Base-by-base conservation (phyloP, 2,113 vertebrate genomes). In the Pelvicachromis taeniatus region DNA sequence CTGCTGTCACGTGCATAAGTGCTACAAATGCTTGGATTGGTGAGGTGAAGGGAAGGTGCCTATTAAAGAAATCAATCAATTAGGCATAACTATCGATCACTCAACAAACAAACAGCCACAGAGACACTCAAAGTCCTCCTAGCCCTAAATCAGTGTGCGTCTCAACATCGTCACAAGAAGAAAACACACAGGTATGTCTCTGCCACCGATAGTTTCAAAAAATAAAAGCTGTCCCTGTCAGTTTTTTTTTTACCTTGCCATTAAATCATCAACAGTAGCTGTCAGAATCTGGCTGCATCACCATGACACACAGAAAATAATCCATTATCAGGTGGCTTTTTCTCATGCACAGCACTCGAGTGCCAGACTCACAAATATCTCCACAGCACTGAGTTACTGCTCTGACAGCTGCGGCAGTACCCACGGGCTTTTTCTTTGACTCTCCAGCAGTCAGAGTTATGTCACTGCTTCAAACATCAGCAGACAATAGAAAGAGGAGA, bases 241-340 rank as follows among this genome's bases (percentile, higher is more conserved):
- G 19, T 31, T 79, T 55, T 50, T 31, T 79, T 55, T 50, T 29
- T 85, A 84, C 35, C 80, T 26, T 23, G 59, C 63, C 83, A 89
- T 91, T 93, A 85, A 85, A 82, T 84, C 78, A 59, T 29, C 38
- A 54, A 79, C 81, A 59, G 86, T 19, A 7, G 61, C 85, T 89
- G 92, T 91, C 90, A 90, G 7, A 73, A 68, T 65, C 75, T 48
- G 65, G 50, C 73, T 1, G 42, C 85, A 26, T 65, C 88, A 88
- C 85, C 88, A 84, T 78, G 81, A 85, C 87, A 82, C 68, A 21
- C 33, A 5, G 81, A 85, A 88, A 91, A 89, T 9, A 40, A 90
- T 83, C 85, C 61, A 84, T 87, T 89, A 87, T 91, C 81, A 56
- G 81, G 9, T 26, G 29, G 38, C 48, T 85, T 58, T 75, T 80